These are phyloP conservation scores for Tetrax tetrax DNA, from an alignment of 2,113 vertebrate genomes.

Conservation along the genomic window DNA sequence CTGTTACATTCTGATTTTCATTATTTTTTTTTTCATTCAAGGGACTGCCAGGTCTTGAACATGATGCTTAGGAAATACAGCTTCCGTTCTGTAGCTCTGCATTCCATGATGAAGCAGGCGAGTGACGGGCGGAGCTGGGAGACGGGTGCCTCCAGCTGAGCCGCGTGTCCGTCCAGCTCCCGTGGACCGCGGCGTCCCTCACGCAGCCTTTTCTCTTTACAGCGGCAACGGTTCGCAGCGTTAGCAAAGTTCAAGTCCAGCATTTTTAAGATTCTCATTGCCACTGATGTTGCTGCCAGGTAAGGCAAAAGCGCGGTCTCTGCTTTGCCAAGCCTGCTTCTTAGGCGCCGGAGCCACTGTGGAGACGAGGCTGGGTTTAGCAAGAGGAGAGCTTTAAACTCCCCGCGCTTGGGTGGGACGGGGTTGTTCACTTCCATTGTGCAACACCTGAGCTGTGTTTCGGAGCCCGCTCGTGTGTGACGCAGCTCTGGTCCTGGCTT, in stretches of 20 bases:
- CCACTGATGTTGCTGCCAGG: conserved; percentile 94
- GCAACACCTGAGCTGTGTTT: neutral
- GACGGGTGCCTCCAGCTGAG: neutral
- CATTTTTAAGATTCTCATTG: conserved; percentile 92
- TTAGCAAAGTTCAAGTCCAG: conserved; percentile 96
- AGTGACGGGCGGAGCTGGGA: accelerated
- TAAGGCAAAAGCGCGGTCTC: neutral
- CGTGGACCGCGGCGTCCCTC: accelerated
- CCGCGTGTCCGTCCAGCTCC: accelerated
- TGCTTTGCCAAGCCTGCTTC: too few species aligned
- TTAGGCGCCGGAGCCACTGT: neutral
- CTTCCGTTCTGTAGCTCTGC: conserved; percentile 88
- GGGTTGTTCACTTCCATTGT: accelerated
- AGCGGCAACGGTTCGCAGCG: conserved; percentile 92
- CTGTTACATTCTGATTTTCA: accelerated
- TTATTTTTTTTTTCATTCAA: neutral
- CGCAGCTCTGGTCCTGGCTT: neutral
- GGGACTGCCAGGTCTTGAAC: conserved; percentile 90
- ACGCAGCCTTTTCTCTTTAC: neutral
- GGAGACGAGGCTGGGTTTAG: neutral
- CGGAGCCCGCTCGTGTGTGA: accelerated
- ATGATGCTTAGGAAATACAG: conserved; percentile 92
- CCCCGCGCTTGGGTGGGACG: accelerated
- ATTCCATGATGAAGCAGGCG: conserved; percentile 99
- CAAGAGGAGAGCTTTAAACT: neutral